A percentile compares a stretch with the other conserved stretches of the same genome.
These are phyloP conservation scores for Shinisaurus crocodilurus DNA, from an alignment of 2,113 vertebrate species.

Conservation along the genomic window DNA sequence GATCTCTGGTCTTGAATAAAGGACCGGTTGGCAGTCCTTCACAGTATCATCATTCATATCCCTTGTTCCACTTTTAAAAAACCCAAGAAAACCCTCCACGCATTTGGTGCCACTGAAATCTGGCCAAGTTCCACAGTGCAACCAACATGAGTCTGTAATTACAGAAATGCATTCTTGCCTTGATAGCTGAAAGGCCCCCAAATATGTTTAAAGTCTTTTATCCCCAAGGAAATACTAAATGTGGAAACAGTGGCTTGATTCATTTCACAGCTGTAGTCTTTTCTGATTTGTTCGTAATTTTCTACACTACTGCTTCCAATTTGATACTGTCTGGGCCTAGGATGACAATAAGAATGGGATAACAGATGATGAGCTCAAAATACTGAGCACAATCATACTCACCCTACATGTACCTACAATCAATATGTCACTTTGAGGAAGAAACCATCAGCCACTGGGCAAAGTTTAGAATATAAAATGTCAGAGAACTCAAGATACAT, in stretches of 20 bases:
- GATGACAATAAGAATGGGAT: conserved; percentile 77
- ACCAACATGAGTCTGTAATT: conserved; percentile 5
- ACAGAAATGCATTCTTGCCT: background rate
- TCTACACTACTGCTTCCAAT: conserved; percentile 79
- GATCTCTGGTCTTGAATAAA: too few relatives aligned
- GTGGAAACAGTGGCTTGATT: conserved; percentile 65
- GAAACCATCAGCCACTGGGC: conserved; percentile 62
- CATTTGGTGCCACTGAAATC: background rate
- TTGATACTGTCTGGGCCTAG: conserved; percentile 71
- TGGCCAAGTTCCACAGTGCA: conserved; percentile 21
- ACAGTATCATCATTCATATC: background rate
- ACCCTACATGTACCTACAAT: conserved; percentile 59
- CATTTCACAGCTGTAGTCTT: conserved; percentile 76
- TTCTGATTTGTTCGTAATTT: conserved; percentile 81
- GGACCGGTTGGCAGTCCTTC: too few relatives aligned
- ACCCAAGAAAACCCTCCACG: background rate
- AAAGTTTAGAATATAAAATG: conserved; percentile 69
- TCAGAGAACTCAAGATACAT: conserved; percentile 52
- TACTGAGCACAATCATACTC: conserved; percentile 63
- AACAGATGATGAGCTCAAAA: conserved; percentile 78
- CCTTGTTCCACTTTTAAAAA: background rate
- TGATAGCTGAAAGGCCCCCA: background rate
- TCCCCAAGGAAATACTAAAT: conserved; percentile 52
- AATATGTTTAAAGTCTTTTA: conserved; percentile 35
- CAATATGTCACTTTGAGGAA: conserved; percentile 75